Base-by-base conservation (phyloP, 2,797 vertebrate genomes). In the Sebastes iracundus region DNA sequence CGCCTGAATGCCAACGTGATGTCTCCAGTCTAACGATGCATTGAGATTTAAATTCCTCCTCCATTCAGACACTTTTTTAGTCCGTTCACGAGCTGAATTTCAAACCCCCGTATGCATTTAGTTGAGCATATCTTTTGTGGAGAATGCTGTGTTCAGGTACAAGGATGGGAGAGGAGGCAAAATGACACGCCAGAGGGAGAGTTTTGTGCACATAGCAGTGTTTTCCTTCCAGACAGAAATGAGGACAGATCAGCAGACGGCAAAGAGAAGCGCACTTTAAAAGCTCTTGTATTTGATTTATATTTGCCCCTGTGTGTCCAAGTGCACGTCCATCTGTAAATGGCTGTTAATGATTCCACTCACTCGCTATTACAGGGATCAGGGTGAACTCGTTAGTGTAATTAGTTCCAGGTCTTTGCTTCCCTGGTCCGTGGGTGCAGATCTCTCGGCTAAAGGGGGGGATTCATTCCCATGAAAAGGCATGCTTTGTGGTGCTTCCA, bases 321-420 rank as follows among this genome's bases (percentile, higher is more conserved):
- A 62, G 53, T 77, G 81, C 77, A 78, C 38, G 53, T 88, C 77
- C 62, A 42, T 88, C 67, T 86, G 81, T 84, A 75, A 87, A 86
- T 62, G 82, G 66, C 75, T 87, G 87, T 80, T 92, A 91, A 85
- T 88, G 89, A 94, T 89, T 90, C 86, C 79, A 77, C 86, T 92
- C 81, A 75, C 78, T 78, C 35, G 33, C 58, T 80, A 68, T 88
- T 79, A 78, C 87, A 81, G 88, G 75, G 77, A 90, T 88, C 85
- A 83, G 87, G 88, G 85, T 91, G 90, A 94, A 95, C 95, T 96
- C 91, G 90, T 96, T 96, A 95, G 93, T 68, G 90, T 90, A 89
- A 96, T 96, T 96, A 94, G 94, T 96, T 96, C 94, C 94, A 95
- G 94, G 81, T 91, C 92, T 93, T 82, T 91, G 94, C 94, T 67